Evolutionary conservation across 2,888 invertebrate species (phyloP).

Genomic region (Cecidostiba fungosa): DNA sequence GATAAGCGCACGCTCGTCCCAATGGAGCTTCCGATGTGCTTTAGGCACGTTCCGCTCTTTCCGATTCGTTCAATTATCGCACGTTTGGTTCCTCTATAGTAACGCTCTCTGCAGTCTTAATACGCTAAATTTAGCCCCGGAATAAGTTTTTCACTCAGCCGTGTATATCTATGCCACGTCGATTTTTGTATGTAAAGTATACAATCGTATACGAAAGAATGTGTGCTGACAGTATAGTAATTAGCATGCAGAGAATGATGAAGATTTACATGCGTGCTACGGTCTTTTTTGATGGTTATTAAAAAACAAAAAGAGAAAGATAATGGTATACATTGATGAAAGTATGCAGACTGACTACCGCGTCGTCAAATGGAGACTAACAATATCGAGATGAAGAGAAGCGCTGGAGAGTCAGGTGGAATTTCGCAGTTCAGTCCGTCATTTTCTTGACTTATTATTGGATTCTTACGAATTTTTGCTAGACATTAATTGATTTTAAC

Average conservation of each 20-base stretch:
- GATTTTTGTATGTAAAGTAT: not conserved
- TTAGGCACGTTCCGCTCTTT: slow-evolving; percentile 49
- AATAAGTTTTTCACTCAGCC: not conserved
- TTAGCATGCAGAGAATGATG: not conserved
- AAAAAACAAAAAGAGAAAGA: not conserved
- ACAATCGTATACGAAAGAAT: slow-evolving; percentile 11
- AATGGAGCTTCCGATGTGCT: slow-evolving; percentile 29
- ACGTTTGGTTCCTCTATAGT: not conserved
- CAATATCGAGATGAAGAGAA: not conserved
- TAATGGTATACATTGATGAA: not conserved
- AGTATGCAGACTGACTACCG: not conserved
- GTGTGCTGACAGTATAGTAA: not conserved
- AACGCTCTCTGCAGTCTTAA: slow-evolving; percentile 27
- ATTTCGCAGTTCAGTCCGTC: too few relatives aligned
- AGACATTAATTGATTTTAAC: not conserved
- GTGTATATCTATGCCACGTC: not conserved
- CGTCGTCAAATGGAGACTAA: slow-evolving; percentile 4
- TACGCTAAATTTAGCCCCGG: not conserved
- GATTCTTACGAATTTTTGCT: not conserved
- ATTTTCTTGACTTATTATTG: too few relatives aligned
- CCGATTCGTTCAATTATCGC: slow-evolving; percentile 16
- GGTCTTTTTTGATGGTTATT: not conserved
- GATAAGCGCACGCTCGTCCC: slow-evolving; percentile 48
- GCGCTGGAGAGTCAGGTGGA: not conserved
- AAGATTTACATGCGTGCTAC: slow-evolving; percentile 4